A percentile compares a stretch with the other conserved stretches of the same genome.
phyloP scores from a whole-genome alignment of 2,888 invertebrate genomes.

The Metellina segmentata region DNA sequence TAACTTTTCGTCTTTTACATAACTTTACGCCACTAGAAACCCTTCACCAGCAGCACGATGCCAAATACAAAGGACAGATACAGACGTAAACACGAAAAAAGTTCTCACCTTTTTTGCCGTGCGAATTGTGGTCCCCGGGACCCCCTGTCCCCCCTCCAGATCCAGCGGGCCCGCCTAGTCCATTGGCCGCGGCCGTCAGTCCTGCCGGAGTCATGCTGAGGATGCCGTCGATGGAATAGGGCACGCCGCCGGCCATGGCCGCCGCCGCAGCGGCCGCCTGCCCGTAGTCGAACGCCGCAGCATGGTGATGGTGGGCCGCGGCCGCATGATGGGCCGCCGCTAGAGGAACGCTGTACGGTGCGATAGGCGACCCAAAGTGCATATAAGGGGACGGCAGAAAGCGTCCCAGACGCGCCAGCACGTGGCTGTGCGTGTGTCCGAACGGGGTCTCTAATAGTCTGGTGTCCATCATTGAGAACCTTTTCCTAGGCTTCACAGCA shows the following conservation, averaged over 20 bases:
- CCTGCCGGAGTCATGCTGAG: constrained; percentile 77
- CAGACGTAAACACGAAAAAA: not conserved
- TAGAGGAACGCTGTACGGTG: constrained; percentile 77
- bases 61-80: too few species aligned
- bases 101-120: constrained; percentile 73
- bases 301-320: constrained; percentile 48
- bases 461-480: constrained; percentile 67
- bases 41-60: too few species aligned
- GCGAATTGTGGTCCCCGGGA: constrained; percentile 46
- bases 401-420: constrained; percentile 77
- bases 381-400: constrained; percentile 78
- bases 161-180: constrained; percentile 33
- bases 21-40: too few species aligned
- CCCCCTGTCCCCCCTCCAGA: constrained; percentile 33
- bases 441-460: constrained; percentile 74
- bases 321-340: constrained; percentile 59
- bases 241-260: constrained; percentile 75
- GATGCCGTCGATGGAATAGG: constrained; percentile 77
- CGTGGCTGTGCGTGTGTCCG: constrained; percentile 75
- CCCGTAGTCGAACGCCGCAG: constrained; percentile 51
- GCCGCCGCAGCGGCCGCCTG: constrained; percentile 75
- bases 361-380: constrained; percentile 78
- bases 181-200: constrained; percentile 63
- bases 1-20: too few species aligned
- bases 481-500: not conserved